Evolutionary conservation across 2,888 invertebrate species (phyloP).

Genomic region (Acleris emargana): DNA sequence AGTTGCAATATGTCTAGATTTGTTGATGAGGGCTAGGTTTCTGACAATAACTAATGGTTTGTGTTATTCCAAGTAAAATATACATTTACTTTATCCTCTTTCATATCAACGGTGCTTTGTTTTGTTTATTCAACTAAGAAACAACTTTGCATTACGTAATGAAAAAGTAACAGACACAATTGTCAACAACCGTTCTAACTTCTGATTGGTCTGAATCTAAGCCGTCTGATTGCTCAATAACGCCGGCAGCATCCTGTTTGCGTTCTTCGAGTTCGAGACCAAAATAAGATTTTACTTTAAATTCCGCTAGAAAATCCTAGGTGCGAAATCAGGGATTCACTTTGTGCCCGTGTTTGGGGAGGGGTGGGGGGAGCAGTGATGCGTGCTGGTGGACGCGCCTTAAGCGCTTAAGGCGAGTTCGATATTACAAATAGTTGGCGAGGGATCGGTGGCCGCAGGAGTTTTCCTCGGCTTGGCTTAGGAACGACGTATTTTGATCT

Average conservation of each 20-base stretch:
- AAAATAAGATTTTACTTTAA: slow-evolving; percentile 60
- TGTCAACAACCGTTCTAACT: too few relatives aligned
- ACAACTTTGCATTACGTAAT: too few relatives aligned
- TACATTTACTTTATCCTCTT: too few relatives aligned
- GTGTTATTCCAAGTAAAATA: too few relatives aligned
- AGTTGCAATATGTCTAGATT: too few relatives aligned
- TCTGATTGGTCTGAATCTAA: slow-evolving; percentile 8
- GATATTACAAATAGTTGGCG: slow-evolving; percentile 31
- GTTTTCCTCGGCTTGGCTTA: slow-evolving; percentile 11
- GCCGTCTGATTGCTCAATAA: slow-evolving; percentile 16
- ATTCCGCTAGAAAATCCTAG: slow-evolving; percentile 55
- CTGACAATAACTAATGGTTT: too few relatives aligned
- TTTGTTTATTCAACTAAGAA: too few relatives aligned
- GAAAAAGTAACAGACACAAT: too few relatives aligned
- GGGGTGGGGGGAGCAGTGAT: slow-evolving; percentile 15
- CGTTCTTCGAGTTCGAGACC: slow-evolving; percentile 41
- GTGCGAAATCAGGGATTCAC: slow-evolving; percentile 64
- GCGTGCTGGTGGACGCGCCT: slow-evolving; percentile 23
- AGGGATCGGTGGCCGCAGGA: neutral
- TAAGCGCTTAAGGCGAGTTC: slow-evolving; percentile 22
- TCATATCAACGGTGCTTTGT: too few relatives aligned
- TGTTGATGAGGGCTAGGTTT: too few relatives aligned
- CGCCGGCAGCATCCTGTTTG: slow-evolving; percentile 46
- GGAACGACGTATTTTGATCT: neutral
- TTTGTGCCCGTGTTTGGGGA: slow-evolving; percentile 44